A percentile compares a stretch with the other conserved stretches of the same genome.
phyloP scores from a whole-genome alignment of 2,113 vertebrate species.

The Ibidorhyncha struthersii region DNA sequence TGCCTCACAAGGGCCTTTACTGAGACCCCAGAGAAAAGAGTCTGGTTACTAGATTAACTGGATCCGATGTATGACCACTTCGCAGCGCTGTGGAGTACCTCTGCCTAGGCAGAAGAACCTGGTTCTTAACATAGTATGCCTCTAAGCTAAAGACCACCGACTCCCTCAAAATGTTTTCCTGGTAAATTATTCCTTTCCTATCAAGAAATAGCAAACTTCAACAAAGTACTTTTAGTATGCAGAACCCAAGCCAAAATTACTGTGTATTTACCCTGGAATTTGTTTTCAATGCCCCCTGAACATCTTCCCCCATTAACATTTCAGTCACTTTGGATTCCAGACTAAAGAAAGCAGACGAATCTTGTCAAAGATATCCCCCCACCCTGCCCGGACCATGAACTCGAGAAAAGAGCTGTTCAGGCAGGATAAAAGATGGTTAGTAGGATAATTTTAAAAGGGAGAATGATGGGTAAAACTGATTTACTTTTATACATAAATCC shows the following conservation, averaged over 20 bases:
- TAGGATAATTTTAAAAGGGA: not conserved
- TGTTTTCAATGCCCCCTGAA: not conserved
- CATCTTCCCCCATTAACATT: not conserved
- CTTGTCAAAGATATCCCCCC: not conserved
- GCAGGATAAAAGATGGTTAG: not conserved
- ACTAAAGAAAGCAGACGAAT: not conserved
- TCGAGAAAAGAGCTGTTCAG: not conserved
- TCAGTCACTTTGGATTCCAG: not conserved
- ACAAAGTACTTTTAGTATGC: not conserved
- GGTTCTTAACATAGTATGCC: not conserved
- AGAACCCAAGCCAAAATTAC: not conserved
- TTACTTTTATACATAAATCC: not conserved
- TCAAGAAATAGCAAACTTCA: not conserved
- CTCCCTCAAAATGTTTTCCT: not conserved
- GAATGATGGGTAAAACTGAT: not conserved
- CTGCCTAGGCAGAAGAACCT: not conserved
- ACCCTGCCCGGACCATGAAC: not conserved
- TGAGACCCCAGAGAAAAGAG: not conserved
- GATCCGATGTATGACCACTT: not conserved
- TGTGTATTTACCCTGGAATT: not conserved
- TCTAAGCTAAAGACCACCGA: not conserved
- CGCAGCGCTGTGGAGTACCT: not conserved
- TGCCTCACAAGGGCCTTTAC: not conserved
- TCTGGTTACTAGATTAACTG: not conserved
- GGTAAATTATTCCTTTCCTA: not conserved